Conservation (phyloP, 2,113 vertebrate genomes). For the Parus major region DNA sequence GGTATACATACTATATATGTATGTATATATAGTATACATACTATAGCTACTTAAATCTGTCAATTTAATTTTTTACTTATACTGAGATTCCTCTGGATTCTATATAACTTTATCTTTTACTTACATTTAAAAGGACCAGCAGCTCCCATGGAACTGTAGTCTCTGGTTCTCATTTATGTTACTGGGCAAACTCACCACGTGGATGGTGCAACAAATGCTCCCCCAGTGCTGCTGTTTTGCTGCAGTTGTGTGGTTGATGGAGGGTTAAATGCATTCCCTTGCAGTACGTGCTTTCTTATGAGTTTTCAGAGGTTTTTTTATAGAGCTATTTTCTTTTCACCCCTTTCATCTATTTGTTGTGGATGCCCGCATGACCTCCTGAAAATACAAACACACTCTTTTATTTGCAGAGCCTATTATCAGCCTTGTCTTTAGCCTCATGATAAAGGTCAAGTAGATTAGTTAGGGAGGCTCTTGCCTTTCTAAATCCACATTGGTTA, state of each 20-base stretch:
- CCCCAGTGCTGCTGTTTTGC: background rate
- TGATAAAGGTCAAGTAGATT: constrained; percentile 58
- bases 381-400: constrained; percentile 41
- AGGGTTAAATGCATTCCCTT: background rate
- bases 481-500: constrained; percentile 4
- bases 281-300: background rate
- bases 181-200: background rate
- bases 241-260: fast-evolving
- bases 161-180: background rate
- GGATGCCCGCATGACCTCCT: constrained; percentile 22
- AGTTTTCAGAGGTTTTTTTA: background rate
- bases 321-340: constrained; percentile 28
- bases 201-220: background rate
- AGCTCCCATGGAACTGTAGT: background rate
- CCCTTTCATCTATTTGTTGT: constrained; percentile 21
- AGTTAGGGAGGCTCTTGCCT: constrained; percentile 46
- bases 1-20: background rate
- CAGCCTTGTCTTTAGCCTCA: constrained; percentile 35
- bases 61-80: background rate
- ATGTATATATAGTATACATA: too few species aligned
- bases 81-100: background rate
- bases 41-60: background rate
- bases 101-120: background rate
- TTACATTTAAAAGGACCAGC: background rate
- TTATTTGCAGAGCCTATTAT: constrained; percentile 22